Percentiles rank a stretch among this genome's conserved stretches.
phyloP scores from a whole-genome alignment of 1,140 invertebrate species.

The Cydia fagiglandana region DNA sequence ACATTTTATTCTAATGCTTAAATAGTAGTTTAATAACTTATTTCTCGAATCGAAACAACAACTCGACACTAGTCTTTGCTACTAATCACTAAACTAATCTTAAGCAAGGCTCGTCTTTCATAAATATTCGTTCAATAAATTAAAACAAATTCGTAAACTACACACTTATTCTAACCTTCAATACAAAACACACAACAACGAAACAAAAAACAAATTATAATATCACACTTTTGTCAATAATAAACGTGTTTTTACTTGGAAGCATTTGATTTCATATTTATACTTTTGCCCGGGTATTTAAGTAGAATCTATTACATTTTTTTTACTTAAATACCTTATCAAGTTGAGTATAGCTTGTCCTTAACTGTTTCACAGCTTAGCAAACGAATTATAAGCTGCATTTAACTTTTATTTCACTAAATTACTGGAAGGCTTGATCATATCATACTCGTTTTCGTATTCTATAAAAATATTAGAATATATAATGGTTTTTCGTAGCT shows the following conservation, averaged over 20 bases:
- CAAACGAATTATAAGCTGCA: constrained; percentile 70
- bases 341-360: constrained; percentile 34
- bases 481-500: constrained; percentile 66
- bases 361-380: constrained; percentile 68
- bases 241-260: constrained; percentile 61
- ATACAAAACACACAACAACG: constrained; percentile 75
- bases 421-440: constrained; percentile 78
- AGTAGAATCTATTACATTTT: background rate
- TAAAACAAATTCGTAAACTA: constrained; percentile 64
- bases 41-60: constrained; percentile 57
- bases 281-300: background rate
- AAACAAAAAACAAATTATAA: constrained; percentile 75
- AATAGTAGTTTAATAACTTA: constrained; percentile 32
- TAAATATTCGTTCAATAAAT: constrained; percentile 75
- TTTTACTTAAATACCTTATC: background rate
- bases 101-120: constrained; percentile 79
- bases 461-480: constrained; percentile 80
- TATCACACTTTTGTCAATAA: constrained; percentile 74
- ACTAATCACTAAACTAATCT: constrained; percentile 73
- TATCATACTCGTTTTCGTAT: constrained; percentile 72
- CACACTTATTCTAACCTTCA: constrained; percentile 65
- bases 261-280: constrained; percentile 57
- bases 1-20: constrained; percentile 25
- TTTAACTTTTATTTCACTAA: constrained; percentile 68
- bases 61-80: constrained; percentile 55